Percentiles rank a stretch among this genome's conserved stretches.
Evolutionary conservation across 2,113 vertebrate species (phyloP).

Genomic region (Chiloscyllium plagiosum): DNA sequence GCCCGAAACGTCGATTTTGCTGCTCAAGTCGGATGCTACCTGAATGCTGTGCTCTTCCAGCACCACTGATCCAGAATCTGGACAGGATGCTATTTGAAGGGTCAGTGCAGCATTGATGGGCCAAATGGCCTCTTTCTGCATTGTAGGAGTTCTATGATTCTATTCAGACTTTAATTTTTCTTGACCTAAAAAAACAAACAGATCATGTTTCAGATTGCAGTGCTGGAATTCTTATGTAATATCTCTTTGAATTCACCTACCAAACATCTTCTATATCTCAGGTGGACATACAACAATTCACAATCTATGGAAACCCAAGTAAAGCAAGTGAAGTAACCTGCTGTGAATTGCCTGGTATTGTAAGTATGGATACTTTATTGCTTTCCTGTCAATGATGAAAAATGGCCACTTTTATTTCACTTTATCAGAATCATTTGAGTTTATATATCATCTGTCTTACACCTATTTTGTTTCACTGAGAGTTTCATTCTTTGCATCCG

Average conservation of each 20-base stretch:
- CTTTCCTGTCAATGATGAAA: background rate
- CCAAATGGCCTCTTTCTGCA: too few relatives aligned
- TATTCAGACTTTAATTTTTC: background rate
- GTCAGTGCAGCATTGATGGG: too few relatives aligned
- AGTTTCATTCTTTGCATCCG: background rate
- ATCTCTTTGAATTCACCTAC: background rate
- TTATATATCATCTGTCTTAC: background rate
- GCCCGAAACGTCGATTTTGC: too few relatives aligned
- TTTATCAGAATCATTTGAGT: background rate
- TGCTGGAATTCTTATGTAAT: background rate
- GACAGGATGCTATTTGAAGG: too few relatives aligned
- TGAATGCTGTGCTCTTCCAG: too few relatives aligned
- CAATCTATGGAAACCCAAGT: constrained; percentile 26
- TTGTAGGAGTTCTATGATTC: too few relatives aligned
- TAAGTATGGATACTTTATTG: constrained; percentile 29
- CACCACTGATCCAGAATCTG: too few relatives aligned
- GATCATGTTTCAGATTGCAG: background rate
- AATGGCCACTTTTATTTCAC: background rate
- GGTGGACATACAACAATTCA: constrained; percentile 40
- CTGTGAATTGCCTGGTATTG: constrained; percentile 39
- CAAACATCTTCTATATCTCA: background rate
- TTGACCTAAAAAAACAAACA: background rate
- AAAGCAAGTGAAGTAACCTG: constrained; percentile 37
- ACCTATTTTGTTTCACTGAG: background rate
- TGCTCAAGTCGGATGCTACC: too few relatives aligned